These are phyloP conservation scores for Palythoa caribaeorum DNA, from an alignment of 92 coral and sea anemone genomes.

Conservation along the genomic window DNA sequence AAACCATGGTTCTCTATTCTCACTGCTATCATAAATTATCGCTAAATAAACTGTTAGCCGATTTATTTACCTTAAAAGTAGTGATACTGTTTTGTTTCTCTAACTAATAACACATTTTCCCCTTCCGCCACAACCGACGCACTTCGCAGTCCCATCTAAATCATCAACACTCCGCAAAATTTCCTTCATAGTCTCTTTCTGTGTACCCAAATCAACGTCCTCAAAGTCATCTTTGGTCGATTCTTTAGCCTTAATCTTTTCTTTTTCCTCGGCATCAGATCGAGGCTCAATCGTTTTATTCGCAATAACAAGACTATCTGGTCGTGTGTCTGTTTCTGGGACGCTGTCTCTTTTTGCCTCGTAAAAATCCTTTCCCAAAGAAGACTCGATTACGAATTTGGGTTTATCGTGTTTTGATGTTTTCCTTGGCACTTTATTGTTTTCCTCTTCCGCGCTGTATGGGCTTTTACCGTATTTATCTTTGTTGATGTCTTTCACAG, in stretches of 20 bases:
- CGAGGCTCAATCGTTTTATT: conserved; percentile 63
- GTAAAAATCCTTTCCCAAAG: conserved; percentile 87
- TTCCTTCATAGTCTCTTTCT: conserved; percentile 74
- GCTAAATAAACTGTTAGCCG: too few species aligned
- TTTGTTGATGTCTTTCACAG: conserved; percentile 69
- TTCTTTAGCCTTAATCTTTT: conserved; percentile 21
- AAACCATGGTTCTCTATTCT: too few species aligned
- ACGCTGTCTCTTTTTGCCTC: conserved; percentile 72
- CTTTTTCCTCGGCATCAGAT: conserved; percentile 39
- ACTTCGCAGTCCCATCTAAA: conserved; percentile 87
- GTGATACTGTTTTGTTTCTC: background rate
- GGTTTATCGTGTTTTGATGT: conserved; percentile 84
- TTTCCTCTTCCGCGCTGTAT: conserved; percentile 67
- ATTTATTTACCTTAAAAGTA: background rate
- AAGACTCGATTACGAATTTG: conserved; percentile 87
- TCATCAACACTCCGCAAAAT: conserved; percentile 77
- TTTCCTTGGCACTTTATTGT: conserved; percentile 63
- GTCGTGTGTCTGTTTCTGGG: conserved; percentile 60
- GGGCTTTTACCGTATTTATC: conserved; percentile 76
- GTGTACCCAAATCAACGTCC: conserved; percentile 74
- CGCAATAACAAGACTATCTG: conserved; percentile 75
- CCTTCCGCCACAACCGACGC: conserved; percentile 81
- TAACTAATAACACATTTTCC: conserved; percentile 88
- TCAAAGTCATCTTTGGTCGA: conserved; percentile 65
- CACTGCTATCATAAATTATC: too few species aligned